Conservation (phyloP, 1,140 invertebrate genomes). For the Bombus difficillimus region DNA sequence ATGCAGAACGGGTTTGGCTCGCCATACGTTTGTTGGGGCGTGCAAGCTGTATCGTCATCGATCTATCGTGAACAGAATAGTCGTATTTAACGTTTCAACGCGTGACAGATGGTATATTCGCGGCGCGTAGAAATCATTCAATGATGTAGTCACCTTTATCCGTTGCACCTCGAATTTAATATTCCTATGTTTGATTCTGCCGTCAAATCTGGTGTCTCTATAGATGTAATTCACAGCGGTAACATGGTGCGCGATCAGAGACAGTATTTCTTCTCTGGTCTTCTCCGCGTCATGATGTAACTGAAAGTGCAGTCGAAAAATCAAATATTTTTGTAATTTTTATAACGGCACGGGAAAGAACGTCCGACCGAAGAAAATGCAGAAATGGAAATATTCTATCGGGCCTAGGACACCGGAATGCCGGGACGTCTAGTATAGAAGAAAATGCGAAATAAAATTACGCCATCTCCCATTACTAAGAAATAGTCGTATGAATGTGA, state of each 20-base stretch:
- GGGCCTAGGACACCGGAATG: conserved; percentile 42
- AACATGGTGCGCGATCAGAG: conserved; percentile 98
- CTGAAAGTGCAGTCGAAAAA: conserved; percentile 65
- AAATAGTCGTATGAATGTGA: conserved; percentile 51
- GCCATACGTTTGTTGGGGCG: conserved; percentile 84
- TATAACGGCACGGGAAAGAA: conserved; percentile 9
- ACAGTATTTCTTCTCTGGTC: conserved; percentile 98
- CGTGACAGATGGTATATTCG: too few relatives aligned
- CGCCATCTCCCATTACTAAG: conserved; percentile 33
- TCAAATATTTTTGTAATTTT: not conserved
- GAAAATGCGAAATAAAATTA: conserved; percentile 60
- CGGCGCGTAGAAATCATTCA: not conserved
- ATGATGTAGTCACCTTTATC: conserved; percentile 89
- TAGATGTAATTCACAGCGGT: conserved; percentile 99
- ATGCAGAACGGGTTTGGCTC: conserved; percentile 97
- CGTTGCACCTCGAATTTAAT: conserved; percentile 99
- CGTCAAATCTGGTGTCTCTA: conserved; percentile 96
- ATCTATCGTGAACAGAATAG: conserved; percentile 84
- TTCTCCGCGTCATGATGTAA: conserved; percentile 90
- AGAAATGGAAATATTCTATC: conserved; percentile 39
- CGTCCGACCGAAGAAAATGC: not conserved
- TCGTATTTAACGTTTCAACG: not conserved
- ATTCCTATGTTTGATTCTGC: conserved; percentile 92
- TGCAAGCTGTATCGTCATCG: conserved; percentile 93
- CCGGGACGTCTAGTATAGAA: conserved; percentile 46